phyloP scores from a whole-genome alignment of 2,797 vertebrate genomes.

The Tiaroga cobitis region DNA sequence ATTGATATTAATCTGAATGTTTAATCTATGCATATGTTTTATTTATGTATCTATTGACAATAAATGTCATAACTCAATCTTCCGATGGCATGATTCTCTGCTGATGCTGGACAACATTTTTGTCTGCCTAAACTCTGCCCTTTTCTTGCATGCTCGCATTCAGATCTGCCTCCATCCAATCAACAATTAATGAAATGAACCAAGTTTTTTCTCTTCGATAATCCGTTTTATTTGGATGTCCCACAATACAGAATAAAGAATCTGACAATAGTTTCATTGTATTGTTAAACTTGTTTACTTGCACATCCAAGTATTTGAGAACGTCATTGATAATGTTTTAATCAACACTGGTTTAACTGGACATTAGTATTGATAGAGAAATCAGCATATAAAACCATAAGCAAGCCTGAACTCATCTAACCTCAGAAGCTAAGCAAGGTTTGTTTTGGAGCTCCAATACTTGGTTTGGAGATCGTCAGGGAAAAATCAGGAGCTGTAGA shows the following conservation, averaged over 20 bases:
- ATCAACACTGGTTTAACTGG: not conserved
- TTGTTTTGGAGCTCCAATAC: not conserved
- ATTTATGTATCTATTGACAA: not conserved
- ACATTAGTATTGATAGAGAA: not conserved
- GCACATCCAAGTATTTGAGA: not conserved
- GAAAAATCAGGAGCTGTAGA: not conserved
- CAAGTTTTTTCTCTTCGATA: not conserved
- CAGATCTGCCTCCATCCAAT: not conserved
- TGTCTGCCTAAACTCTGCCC: not conserved
- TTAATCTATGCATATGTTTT: not conserved
- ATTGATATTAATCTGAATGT: not conserved
- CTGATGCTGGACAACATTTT: not conserved
- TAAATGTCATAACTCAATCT: not conserved
- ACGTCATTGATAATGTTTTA: not conserved
- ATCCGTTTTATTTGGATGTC: not conserved
- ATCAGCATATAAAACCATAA: not conserved
- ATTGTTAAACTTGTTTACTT: not conserved
- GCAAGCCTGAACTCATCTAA: not conserved
- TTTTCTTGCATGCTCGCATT: not conserved
- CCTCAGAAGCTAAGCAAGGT: not conserved
- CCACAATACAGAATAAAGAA: not conserved
- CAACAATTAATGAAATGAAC: not conserved
- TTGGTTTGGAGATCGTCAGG: not conserved
- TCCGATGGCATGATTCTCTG: not conserved
- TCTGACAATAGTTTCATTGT: not conserved